These are phyloP conservation scores for Tursiops truncatus DNA, from an alignment of 2,113 vertebrate genomes.

Conservation along the genomic window DNA sequence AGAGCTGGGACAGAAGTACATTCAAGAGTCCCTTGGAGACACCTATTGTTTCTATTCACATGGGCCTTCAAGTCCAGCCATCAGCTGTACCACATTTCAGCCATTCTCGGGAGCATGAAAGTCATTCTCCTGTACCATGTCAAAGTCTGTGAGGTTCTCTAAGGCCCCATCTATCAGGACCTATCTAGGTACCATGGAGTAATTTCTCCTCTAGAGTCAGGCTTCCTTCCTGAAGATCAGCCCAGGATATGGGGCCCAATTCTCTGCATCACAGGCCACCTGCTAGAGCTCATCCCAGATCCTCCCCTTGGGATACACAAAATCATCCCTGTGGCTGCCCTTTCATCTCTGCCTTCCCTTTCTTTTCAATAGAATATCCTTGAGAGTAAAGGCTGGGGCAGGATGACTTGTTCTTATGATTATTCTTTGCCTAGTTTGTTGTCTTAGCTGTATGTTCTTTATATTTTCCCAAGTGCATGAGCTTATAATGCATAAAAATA, in stretches of 20 bases:
- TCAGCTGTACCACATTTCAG: not conserved
- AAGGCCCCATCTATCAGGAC: not conserved
- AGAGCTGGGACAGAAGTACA: not conserved
- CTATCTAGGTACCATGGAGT: not conserved
- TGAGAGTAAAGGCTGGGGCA: not conserved
- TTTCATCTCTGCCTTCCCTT: not conserved
- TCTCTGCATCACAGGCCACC: not conserved
- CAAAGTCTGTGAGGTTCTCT: not conserved
- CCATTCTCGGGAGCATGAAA: not conserved
- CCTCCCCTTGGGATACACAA: not conserved
- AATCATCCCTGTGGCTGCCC: accelerated
- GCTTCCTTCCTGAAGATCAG: not conserved
- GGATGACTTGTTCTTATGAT: not conserved
- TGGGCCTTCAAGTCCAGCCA: not conserved
- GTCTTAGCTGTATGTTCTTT: not conserved
- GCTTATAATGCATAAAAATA: not conserved
- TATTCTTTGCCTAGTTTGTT: not conserved
- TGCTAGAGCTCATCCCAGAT: not conserved
- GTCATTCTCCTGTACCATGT: not conserved
- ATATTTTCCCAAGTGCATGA: not conserved
- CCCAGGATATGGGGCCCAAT: too few relatives aligned
- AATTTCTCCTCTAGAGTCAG: not conserved
- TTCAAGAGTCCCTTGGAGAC: not conserved
- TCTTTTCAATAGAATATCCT: not conserved
- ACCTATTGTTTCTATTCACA: not conserved